Percentiles rank a stretch among this genome's conserved stretches.
These are phyloP conservation scores for Benthosema pterotum DNA, from an alignment of 2,797 vertebrate genomes.

Conservation along the genomic window DNA sequence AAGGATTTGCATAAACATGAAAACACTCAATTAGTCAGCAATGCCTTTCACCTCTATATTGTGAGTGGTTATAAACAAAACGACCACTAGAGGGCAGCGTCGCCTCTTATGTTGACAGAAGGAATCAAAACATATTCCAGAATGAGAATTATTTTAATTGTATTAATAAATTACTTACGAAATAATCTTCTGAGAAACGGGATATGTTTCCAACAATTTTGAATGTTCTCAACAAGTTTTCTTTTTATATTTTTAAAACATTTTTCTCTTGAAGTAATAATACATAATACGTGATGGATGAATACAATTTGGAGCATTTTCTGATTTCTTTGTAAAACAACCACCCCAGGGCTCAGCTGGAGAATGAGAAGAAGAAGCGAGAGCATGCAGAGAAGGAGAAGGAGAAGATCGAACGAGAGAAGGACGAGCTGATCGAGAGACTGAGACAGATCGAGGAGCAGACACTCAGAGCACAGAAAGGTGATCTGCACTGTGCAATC, in stretches of 20 bases:
- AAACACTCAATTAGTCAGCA: no score
- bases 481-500: conserved; percentile 61
- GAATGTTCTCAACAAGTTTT: no score
- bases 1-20: no score
- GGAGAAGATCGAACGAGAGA: conserved; percentile 95
- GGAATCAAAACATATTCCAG: no score
- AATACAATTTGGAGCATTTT: not conserved
- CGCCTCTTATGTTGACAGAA: not conserved
- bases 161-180: no score
- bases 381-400: conserved; percentile 96
- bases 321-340: not conserved
- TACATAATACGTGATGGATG: no score
- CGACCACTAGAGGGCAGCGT: conserved; percentile 46
- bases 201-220: no score
- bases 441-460: conserved; percentile 95
- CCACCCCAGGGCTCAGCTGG: conserved; percentile 88
- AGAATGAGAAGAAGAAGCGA: conserved; percentile 97
- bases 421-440: conserved; percentile 94
- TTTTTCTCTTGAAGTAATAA: no score
- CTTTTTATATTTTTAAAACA: no score
- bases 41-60: no score
- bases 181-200: no score
- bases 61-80: not conserved
- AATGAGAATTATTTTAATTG: no score
- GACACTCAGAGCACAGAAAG: conserved; percentile 94